Conservation (phyloP, 2,113 vertebrate species). For the Hiodon alosoides region DNA sequence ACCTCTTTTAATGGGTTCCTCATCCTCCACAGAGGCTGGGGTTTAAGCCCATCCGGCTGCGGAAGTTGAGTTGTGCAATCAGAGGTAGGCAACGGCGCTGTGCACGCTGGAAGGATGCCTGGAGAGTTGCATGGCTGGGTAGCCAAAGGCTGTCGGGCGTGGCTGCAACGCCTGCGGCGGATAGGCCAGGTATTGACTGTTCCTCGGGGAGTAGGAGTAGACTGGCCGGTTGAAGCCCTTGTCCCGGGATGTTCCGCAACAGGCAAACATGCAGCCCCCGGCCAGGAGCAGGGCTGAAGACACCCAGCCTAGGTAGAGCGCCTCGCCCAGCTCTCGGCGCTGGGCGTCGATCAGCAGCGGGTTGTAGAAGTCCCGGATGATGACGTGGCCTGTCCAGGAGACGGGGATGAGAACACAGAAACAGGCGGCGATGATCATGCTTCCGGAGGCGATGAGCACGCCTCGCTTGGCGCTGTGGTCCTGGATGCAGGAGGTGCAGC, state of each 20-base stretch:
- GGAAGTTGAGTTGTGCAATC: background rate
- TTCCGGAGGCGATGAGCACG: constrained; percentile 57
- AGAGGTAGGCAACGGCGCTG: constrained; percentile 42
- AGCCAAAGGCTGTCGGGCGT: constrained; percentile 50
- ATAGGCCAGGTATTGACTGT: constrained; percentile 46
- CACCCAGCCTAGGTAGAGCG: constrained; percentile 73
- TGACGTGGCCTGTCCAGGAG: constrained; percentile 66
- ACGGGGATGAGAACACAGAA: constrained; percentile 62
- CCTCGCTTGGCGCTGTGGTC: constrained; percentile 53
- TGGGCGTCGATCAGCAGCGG: constrained; percentile 60
- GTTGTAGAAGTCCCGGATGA: constrained; percentile 71
- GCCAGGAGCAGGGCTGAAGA: constrained; percentile 54
- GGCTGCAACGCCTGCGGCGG: constrained; percentile 32
- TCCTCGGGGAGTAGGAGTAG: constrained; percentile 38
- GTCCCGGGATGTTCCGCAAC: constrained; percentile 44
- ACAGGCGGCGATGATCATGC: constrained; percentile 54
- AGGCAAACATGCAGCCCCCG: constrained; percentile 63
- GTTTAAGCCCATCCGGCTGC: too few species aligned
- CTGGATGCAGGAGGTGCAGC: constrained; percentile 61
- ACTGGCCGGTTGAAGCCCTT: constrained; percentile 36
- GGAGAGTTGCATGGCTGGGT: constrained; percentile 21
- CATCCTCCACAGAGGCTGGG: too few species aligned
- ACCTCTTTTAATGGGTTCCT: too few species aligned
- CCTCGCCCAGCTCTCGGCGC: constrained; percentile 69
- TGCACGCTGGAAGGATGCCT: constrained; percentile 22